A percentile compares a stretch with the other conserved stretches of the same genome.
phyloP scores from a whole-genome alignment of 2,888 invertebrate species.

The Steromphala cineraria region DNA sequence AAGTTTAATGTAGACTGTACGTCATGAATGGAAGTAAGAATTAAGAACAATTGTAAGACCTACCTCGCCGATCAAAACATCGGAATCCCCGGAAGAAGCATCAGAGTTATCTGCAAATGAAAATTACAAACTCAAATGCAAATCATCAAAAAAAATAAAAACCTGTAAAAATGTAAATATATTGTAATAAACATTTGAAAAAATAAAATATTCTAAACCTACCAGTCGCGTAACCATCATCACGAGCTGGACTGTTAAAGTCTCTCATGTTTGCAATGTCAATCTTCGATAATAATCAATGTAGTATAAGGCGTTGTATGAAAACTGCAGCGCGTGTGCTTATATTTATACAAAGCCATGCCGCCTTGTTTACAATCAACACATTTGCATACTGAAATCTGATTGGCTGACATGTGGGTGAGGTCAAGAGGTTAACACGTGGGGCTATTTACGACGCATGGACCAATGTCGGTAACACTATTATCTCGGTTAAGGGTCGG shows the following conservation, averaged over 20 bases:
- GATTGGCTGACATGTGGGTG: neutral
- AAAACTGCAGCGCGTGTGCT: neutral
- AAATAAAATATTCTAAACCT: neutral
- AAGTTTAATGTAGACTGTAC: too few species aligned
- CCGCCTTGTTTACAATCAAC: neutral
- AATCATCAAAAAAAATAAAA: neutral
- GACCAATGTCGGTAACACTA: neutral
- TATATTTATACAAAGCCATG: neutral
- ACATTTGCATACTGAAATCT: neutral
- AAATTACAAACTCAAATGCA: neutral
- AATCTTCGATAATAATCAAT: neutral
- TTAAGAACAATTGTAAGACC: conserved; percentile 3
- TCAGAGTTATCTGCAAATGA: neutral
- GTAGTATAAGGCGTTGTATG: neutral
- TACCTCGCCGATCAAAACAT: conserved; percentile 35
- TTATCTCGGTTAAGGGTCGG: neutral
- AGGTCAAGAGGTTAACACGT: neutral
- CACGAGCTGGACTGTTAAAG: conserved; percentile 18
- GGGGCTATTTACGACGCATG: neutral
- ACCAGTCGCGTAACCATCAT: conserved; percentile 52
- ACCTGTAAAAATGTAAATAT: neutral
- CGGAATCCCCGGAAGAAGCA: conserved; percentile 43
- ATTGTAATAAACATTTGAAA: neutral
- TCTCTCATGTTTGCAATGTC: conserved; percentile 24
- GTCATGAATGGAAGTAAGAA: too few species aligned